Evolutionary conservation across 2,888 invertebrate species (phyloP).

Genomic region (Thalpophila matura): DNA sequence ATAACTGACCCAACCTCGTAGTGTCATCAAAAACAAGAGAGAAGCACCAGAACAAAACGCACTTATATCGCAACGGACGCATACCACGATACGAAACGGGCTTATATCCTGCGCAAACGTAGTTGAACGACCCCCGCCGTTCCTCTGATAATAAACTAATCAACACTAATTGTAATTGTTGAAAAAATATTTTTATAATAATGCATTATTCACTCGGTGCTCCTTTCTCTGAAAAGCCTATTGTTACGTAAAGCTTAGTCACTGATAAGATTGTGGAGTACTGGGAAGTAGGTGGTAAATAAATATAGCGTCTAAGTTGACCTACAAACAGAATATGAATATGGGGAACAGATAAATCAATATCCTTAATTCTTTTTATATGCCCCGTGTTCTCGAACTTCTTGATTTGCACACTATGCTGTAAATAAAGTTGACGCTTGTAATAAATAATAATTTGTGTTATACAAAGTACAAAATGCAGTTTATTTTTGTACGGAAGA

Average conservation of each 20-base stretch:
- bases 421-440: too few species aligned
- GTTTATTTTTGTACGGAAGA: too few species aligned
- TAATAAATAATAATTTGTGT: too few species aligned
- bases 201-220: constrained; percentile 37
- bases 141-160: constrained; percentile 73
- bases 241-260: constrained; percentile 38
- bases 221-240: constrained; percentile 58
- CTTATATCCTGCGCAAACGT: constrained; percentile 75
- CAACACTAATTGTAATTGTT: constrained; percentile 66
- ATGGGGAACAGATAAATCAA: not conserved
- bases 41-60: constrained; percentile 59
- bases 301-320: constrained; percentile 10
- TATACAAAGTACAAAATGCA: too few species aligned
- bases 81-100: constrained; percentile 76
- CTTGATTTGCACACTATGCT: too few species aligned
- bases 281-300: constrained; percentile 27
- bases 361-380: too few species aligned
- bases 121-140: constrained; percentile 74
- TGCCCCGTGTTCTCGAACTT: too few species aligned
- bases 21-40: constrained; percentile 47
- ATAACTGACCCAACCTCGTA: constrained; percentile 35
- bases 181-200: constrained; percentile 48
- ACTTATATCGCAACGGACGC: constrained; percentile 78
- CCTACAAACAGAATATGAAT: constrained; percentile 5
- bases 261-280: constrained; percentile 45